These are phyloP conservation scores for Ovibos moschatus DNA, from an alignment of 2,113 vertebrate species.

Conservation along the genomic window DNA sequence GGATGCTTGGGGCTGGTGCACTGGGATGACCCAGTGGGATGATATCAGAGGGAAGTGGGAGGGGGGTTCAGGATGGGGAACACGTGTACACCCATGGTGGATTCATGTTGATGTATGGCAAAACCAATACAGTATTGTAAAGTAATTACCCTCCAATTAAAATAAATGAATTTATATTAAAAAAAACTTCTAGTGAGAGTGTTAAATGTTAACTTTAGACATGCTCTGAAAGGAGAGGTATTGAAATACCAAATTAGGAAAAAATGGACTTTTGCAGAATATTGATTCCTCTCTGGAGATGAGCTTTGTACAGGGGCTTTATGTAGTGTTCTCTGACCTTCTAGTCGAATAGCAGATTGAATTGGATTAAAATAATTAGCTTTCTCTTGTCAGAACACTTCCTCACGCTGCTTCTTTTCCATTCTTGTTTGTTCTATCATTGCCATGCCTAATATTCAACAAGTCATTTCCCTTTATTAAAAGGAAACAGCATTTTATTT, in stretches of 20 bases:
- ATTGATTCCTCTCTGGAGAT: neutral
- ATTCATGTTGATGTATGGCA: no score
- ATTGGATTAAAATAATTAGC: slow-evolving; percentile 38
- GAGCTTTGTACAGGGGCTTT: neutral
- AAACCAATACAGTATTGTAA: no score
- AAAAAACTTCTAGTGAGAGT: neutral
- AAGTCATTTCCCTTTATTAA: neutral
- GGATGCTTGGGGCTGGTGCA: no score
- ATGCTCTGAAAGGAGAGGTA: neutral
- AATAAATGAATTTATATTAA: no score
- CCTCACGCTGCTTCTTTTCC: neutral
- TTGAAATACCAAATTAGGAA: neutral
- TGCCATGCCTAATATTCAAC: neutral
- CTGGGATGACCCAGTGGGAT: no score
- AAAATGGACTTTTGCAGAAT: neutral
- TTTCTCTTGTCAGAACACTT: slow-evolving; percentile 2
- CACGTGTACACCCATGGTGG: no score
- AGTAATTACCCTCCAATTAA: no score
- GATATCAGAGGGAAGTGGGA: no score
- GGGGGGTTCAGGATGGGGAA: no score
- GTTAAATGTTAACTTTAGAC: neutral
- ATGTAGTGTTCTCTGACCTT: neutral
- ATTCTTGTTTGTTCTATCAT: neutral
- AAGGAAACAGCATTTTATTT: neutral
- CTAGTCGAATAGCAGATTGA: neutral